Evolutionary conservation across 2,113 vertebrate genomes (phyloP).

Genomic region (Thamnophis sirtalis): DNA sequence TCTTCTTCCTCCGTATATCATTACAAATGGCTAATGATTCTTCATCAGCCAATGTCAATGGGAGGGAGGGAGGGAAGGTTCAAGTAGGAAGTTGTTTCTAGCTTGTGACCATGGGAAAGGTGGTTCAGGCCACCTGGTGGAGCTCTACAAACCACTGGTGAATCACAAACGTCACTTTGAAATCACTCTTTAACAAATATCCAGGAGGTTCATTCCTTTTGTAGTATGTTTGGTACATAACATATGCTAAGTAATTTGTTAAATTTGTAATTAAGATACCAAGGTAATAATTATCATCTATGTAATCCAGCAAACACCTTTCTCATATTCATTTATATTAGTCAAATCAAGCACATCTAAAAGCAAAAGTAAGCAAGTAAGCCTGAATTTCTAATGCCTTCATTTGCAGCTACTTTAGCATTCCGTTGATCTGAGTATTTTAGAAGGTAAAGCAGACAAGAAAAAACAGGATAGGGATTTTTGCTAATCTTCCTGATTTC

Average conservation of each 20-base stretch:
- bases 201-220: slow-evolving; percentile 40
- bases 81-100: background rate
- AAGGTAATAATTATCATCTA: slow-evolving; percentile 32
- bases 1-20: background rate
- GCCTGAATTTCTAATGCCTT: slow-evolving; percentile 20
- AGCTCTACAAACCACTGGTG: background rate
- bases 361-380: slow-evolving; percentile 41
- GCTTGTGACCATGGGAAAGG: background rate
- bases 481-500: slow-evolving; percentile 5
- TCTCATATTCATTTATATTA: slow-evolving; percentile 19
- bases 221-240: slow-evolving; percentile 32
- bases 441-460: background rate
- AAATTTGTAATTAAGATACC: slow-evolving; percentile 48
- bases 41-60: background rate
- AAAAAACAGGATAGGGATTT: background rate
- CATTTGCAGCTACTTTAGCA: slow-evolving; percentile 24
- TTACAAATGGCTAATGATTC: background rate
- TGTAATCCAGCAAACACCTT: slow-evolving; percentile 31
- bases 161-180: background rate
- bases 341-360: slow-evolving; percentile 11
- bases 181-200: slow-evolving; percentile 19
- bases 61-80: background rate
- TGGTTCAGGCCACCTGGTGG: background rate
- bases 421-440: slow-evolving; percentile 17
- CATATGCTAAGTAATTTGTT: slow-evolving; percentile 43